phyloP scores from a whole-genome alignment of 2,797 vertebrate genomes.

The Ispidina picta region DNA sequence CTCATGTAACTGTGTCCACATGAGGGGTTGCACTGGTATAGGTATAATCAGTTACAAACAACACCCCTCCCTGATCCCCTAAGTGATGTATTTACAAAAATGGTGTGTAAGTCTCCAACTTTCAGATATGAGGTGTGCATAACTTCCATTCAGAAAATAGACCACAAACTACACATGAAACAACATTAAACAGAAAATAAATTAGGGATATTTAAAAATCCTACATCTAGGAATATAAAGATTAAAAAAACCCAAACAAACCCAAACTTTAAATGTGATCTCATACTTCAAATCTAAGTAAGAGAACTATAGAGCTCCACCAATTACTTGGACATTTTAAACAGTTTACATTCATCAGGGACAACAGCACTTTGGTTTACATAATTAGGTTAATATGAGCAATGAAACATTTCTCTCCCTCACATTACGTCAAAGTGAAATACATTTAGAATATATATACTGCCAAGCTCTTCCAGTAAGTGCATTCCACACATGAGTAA shows the following conservation, averaged over 20 bases:
- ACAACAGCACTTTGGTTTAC: slow-evolving; percentile 64
- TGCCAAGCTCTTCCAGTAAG: slow-evolving; percentile 1
- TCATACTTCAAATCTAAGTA: slow-evolving; percentile 13
- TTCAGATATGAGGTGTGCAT: background rate
- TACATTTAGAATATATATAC: slow-evolving; percentile 21
- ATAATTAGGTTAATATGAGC: slow-evolving; percentile 50
- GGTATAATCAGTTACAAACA: background rate
- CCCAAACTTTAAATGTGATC: slow-evolving; percentile 1
- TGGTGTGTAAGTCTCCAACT: background rate
- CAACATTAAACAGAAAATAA: slow-evolving; percentile 42
- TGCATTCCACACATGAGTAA: background rate
- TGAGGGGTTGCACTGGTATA: slow-evolving; percentile 19
- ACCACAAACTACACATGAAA: slow-evolving; percentile 24
- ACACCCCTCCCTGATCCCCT: background rate
- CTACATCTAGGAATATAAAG: slow-evolving; percentile 45
- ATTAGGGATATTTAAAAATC: slow-evolving; percentile 30
- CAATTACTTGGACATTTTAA: slow-evolving; percentile 45
- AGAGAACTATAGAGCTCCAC: slow-evolving; percentile 47
- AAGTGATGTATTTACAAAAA: slow-evolving; percentile 8
- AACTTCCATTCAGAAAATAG: slow-evolving; percentile 14
- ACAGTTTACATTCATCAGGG: slow-evolving; percentile 62
- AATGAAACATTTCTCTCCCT: slow-evolving; percentile 46
- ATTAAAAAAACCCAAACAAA: background rate
- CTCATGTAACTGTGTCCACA: slow-evolving; percentile 38
- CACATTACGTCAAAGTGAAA: slow-evolving; percentile 40